Conservation (phyloP, 2,113 vertebrate species). For the Nibea coibor region DNA sequence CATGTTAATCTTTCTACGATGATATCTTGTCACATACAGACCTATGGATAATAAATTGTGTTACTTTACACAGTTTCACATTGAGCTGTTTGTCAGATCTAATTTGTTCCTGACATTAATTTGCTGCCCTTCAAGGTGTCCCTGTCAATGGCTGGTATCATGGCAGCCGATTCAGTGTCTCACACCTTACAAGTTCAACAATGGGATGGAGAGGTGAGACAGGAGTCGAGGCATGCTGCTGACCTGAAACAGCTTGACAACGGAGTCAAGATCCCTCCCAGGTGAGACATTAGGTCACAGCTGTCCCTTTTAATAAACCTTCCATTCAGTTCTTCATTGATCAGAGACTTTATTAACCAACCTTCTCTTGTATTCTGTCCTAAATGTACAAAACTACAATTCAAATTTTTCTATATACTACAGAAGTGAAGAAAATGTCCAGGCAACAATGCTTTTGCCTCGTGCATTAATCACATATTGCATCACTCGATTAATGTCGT, state of each 20-base stretch:
- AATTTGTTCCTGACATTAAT: constrained; percentile 3
- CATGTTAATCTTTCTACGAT: neutral
- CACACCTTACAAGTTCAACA: constrained; percentile 95
- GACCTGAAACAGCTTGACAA: constrained; percentile 95
- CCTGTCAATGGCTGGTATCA: constrained; percentile 90
- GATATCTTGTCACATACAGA: neutral
- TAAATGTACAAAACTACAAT: neutral
- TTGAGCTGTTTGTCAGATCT: neutral
- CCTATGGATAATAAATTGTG: neutral
- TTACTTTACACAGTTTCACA: neutral
- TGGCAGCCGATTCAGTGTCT: constrained; percentile 95
- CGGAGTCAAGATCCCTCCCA: constrained; percentile 93
- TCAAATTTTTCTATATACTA: neutral
- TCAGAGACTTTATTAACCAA: neutral
- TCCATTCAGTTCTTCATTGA: neutral
- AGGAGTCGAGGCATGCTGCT: constrained; percentile 92
- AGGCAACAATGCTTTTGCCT: neutral
- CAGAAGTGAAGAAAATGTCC: neutral
- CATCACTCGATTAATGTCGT: neutral
- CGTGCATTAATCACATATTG: neutral
- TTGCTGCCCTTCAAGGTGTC: constrained; percentile 85
- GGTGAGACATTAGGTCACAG: constrained; percentile 83
- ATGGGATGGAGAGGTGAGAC: constrained; percentile 97
- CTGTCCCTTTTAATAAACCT: neutral
- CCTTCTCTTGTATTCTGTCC: neutral